Evolutionary conservation across 2,888 invertebrate genomes (phyloP), one percentile per base, ranked within the genome.

Genomic region (Pteria penguin): DNA sequence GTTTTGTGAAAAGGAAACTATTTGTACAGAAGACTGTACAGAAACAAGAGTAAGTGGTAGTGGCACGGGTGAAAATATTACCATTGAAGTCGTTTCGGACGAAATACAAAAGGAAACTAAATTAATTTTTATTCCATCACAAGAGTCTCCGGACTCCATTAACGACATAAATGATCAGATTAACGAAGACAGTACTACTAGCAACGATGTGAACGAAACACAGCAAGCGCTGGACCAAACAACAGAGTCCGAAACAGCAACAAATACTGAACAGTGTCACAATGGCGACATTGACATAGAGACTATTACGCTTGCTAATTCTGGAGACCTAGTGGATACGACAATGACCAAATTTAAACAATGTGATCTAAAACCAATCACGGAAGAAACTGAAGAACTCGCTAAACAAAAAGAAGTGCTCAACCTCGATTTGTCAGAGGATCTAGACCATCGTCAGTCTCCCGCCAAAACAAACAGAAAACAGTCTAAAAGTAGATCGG

Each of bases 331-430:
- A n/a, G 22, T 54, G 18, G 54, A 54, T 22, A 18, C 18, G 2
- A 45, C 33, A 65, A 65, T 65, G 65, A 33, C 32, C 11, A 26
- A 36, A 22, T 27, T 22, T 24, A 65, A 26, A 31, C 8, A 14
- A 45, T 36, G 24, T 26, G 45, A 65, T 36, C 27, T 65, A 22
- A 24, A 18, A 1, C 32, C 65, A 18, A 65, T 65, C 27, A 36
- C n/a, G 14, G 65, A 65, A 45, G 65, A 65, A 26, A 36, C 24
- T 31, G 65, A 65, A 11, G 61, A 31, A 18, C n/a, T n/a, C n/a
- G n/a, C n/a, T n/a, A n/a, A n/a, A n/a, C n/a, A n/a, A n/a, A n/a
- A n/a, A n/a, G n/a, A n/a, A n/a, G n/a, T n/a, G n/a, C n/a, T n/a
- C n/a, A n/a, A n/a, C n/a, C n/a, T n/a, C n/a, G n/a, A n/a, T n/a